Conservation (phyloP, 2,797 vertebrate species). For the Acanthornis magna region DNA sequence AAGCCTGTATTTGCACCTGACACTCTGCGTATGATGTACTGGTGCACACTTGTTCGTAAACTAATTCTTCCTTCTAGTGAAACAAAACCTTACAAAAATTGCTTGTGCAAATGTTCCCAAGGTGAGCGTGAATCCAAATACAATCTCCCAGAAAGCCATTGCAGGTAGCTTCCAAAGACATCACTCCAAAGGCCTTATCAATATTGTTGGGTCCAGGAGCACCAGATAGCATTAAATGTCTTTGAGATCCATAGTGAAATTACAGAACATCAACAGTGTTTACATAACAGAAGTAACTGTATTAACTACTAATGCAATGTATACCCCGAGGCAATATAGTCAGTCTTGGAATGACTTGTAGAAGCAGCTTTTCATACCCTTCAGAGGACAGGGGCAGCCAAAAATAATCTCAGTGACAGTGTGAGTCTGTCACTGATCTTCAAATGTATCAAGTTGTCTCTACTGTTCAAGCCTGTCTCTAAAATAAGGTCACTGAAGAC, state of each 20-base stretch:
- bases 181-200: not conserved
- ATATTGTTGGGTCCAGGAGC: not conserved
- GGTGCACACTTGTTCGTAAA: not conserved
- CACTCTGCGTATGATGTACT: not conserved
- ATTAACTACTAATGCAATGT: not conserved
- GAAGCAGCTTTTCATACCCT: not conserved
- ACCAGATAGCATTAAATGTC: not conserved
- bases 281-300: not conserved
- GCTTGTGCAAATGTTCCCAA: not conserved
- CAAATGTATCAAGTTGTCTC: not conserved
- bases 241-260: not conserved
- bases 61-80: not conserved
- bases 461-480: not conserved
- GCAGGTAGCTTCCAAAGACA: not conserved
- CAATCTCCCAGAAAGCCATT: not conserved
- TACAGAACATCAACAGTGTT: not conserved
- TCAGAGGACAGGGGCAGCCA: not conserved
- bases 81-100: not conserved
- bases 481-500: not conserved
- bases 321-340: not conserved
- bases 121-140: not conserved
- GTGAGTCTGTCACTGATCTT: conserved; percentile 19
- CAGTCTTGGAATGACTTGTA: not conserved
- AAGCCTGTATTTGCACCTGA: not conserved
- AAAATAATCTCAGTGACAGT: conserved; percentile 29